A percentile compares a stretch with the other conserved stretches of the same genome.
Conservation (phyloP, 2,113 vertebrate species). For the Lasiurus borealis region DNA sequence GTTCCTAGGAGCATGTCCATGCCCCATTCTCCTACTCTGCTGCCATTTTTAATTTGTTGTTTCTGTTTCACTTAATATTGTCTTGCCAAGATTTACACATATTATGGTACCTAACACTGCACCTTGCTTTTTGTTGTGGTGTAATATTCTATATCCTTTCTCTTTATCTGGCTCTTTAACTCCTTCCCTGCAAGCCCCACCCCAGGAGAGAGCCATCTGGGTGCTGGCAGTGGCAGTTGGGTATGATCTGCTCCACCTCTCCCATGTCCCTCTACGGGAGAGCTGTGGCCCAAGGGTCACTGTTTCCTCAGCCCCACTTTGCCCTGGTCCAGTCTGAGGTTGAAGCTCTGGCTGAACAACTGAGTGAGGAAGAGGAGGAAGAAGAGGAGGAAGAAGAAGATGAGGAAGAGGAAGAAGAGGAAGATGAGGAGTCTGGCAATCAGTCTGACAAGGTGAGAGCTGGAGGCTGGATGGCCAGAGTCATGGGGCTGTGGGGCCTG, state of each 20-base stretch:
- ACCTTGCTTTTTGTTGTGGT: not conserved
- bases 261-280: not conserved
- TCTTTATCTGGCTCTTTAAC: not conserved
- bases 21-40: too few species aligned
- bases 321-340: conserved; percentile 85
- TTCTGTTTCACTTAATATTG: not conserved
- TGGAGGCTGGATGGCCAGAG: accelerated
- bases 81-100: not conserved
- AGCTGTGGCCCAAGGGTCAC: not conserved
- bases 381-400: conserved; percentile 84
- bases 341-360: conserved; percentile 81
- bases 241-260: not conserved
- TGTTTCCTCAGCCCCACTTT: not conserved
- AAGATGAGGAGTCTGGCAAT: conserved; percentile 87
- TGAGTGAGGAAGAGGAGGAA: conserved; percentile 85
- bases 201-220: not conserved
- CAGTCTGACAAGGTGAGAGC: conserved; percentile 88
- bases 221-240: accelerated
- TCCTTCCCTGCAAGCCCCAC: not conserved
- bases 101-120: not conserved
- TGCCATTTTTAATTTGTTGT: not conserved
- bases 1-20: too few species aligned
- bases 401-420: conserved; percentile 81
- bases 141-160: accelerated
- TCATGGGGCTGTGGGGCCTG: accelerated